Evolutionary conservation across 2,113 vertebrate species (phyloP), one percentile per base, ranked within the genome.

Genomic region (Hipposideros armiger): DNA sequence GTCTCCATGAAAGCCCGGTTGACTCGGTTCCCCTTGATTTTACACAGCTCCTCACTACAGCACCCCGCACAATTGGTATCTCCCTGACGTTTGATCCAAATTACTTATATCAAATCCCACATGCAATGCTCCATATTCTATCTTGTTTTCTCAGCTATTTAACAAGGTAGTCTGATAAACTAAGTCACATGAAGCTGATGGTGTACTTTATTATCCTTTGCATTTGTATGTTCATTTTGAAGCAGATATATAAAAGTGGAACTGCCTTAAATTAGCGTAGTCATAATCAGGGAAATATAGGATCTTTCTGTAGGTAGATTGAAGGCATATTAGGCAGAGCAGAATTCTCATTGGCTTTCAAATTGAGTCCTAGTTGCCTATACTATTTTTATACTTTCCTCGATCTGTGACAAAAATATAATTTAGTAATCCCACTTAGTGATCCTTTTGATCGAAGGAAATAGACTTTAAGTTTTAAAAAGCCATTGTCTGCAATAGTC

Each of bases 191-290:
- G 54, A 15, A 83, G 2, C 16, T 52, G 15, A 45, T 24, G 26
- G 4, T 66, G 6, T 16, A 30, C 73, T 73, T 83, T 67, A 80
- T 73, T 81, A 81, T 32, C 7, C 4, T 80, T 83, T 93, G 9
- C 6, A 60, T 87, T 69, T 84, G 1, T 52, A 69, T 76, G 40
- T 50, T 67, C 5, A 90, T 77, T 95, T 83, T 84, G 94, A 56
- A 73, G 5, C 36, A 56, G 15, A 83, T 26, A 1, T 67, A 15
- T 73, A 22, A 26, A 66, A 24, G 5, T 73, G 1, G 69, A 15
- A 9, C 11, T 83, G 45, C 40, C 26, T 84, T 54, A 47, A 50
- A 62, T 88, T 78, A 76, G 1, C 32, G 10, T 66, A 42, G 14
- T 16, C 78, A 50, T 42, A 26, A 42, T 56, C 11, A 82, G n/a